Conservation (phyloP, 1,140 invertebrate species). For the Drosophila rhopaloa region DNA sequence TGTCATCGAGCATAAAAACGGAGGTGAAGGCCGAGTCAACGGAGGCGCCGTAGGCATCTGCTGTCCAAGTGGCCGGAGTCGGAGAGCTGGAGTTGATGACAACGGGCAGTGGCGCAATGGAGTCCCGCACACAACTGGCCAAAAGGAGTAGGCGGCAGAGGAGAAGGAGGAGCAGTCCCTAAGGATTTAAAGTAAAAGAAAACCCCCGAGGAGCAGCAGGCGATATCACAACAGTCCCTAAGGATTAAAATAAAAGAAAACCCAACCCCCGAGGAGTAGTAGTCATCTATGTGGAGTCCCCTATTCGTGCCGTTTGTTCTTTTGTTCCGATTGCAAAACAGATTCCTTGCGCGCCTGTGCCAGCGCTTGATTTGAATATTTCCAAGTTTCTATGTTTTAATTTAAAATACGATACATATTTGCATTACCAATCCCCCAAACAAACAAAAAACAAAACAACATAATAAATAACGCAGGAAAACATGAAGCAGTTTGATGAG, state of each 20-base stretch:
- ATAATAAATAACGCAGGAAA: constrained; percentile 34
- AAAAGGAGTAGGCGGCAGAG: not conserved
- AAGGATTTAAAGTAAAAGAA: not conserved
- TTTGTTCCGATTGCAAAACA: constrained; percentile 35
- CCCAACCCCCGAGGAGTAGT: constrained; percentile 17
- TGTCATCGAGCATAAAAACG: constrained; percentile 74
- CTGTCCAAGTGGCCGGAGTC: constrained; percentile 37
- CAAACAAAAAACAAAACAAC: constrained; percentile 9
- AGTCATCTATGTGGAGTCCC: constrained; percentile 35
- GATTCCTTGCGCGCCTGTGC: constrained; percentile 61
- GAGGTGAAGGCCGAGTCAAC: constrained; percentile 82
- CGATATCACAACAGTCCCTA: constrained; percentile 1
- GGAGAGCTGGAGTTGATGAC: constrained; percentile 46
- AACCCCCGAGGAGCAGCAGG: constrained; percentile 1
- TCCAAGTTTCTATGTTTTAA: constrained; percentile 79
- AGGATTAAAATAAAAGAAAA: constrained; percentile 6
- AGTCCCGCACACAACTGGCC: constrained; percentile 25
- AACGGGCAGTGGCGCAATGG: constrained; percentile 63
- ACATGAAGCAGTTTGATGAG: constrained; percentile 11
- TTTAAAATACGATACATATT: constrained; percentile 76
- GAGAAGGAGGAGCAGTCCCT: not conserved
- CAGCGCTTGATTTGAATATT: constrained; percentile 79
- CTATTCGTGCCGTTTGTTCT: constrained; percentile 33
- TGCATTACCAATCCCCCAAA: constrained; percentile 64
- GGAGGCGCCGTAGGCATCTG: constrained; percentile 75